Percentiles rank a stretch among this genome's conserved stretches.
Conservation (phyloP, 2,888 invertebrate species). For the Cheilosia urbana region DNA sequence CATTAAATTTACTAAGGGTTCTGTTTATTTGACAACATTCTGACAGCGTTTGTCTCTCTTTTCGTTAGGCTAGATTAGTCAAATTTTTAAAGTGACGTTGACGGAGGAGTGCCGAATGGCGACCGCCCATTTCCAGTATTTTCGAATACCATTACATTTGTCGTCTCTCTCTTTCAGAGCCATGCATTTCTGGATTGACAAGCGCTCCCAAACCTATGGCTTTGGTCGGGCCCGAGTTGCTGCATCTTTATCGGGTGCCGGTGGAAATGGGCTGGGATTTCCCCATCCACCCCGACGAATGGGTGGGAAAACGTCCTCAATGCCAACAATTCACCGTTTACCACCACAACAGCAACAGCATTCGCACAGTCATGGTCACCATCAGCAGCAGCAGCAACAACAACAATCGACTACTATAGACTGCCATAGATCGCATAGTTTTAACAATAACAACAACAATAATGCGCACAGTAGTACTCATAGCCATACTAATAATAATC, state of each 20-base stretch:
- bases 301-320: constrained; percentile 84
- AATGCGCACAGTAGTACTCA: constrained; percentile 67
- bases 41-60: too few relatives aligned
- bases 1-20: too few relatives aligned
- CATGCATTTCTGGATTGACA: constrained; percentile 96
- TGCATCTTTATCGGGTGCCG: constrained; percentile 87
- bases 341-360: constrained; percentile 84
- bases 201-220: constrained; percentile 90
- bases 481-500: constrained; percentile 68
- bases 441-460: constrained; percentile 75
- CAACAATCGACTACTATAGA: constrained; percentile 75
- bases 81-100: too few relatives aligned
- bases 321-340: constrained; percentile 88
- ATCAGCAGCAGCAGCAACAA: constrained; percentile 76
- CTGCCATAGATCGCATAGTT: constrained; percentile 77
- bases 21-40: too few relatives aligned
- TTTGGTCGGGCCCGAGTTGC: constrained; percentile 90
- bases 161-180: neutral
- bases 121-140: neutral
- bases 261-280: constrained; percentile 85
- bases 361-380: constrained; percentile 58
- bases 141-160: neutral
- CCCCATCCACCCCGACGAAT: constrained; percentile 84
- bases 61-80: too few relatives aligned
- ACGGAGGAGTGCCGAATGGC: too few relatives aligned